These are phyloP conservation scores for Triplophysa yarkandensis DNA, from an alignment of 2,797 vertebrate species.

Conservation along the genomic window DNA sequence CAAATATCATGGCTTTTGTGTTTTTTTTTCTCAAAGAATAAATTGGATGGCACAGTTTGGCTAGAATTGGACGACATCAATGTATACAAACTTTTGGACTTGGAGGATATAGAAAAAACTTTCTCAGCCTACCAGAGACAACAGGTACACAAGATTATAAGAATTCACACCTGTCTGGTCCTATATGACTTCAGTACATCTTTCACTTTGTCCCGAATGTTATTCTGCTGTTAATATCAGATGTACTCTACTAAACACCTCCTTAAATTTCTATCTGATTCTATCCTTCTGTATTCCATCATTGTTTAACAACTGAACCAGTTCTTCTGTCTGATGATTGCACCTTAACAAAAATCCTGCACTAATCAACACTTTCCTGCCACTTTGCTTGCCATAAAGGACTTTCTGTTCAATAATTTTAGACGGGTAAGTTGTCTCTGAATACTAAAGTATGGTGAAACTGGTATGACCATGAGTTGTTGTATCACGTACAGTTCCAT, in stretches of 20 bases:
- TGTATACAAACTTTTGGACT: constrained; percentile 80
- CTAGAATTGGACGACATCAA: constrained; percentile 81
- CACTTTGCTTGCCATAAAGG: constrained; percentile 81
- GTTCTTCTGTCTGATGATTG: constrained; percentile 9
- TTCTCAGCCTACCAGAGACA: constrained; percentile 87
- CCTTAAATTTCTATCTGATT: neutral
- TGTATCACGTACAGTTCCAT: neutral
- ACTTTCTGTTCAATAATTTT: constrained; percentile 83
- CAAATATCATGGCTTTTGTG: neutral
- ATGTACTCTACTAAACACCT: neutral
- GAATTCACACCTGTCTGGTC: neutral
- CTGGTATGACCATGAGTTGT: neutral
- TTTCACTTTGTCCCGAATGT: neutral
- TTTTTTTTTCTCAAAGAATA: constrained; percentile 69
- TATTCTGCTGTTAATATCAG: neutral
- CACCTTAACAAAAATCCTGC: neutral
- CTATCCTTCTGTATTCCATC: neutral
- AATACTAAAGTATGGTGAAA: too few relatives aligned
- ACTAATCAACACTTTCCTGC: constrained; percentile 66
- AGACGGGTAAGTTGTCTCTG: constrained; percentile 78
- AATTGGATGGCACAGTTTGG: constrained; percentile 83
- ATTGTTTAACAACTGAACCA: neutral
- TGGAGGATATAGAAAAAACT: constrained; percentile 86
- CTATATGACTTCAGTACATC: neutral
- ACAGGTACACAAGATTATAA: constrained; percentile 70